phyloP scores from a whole-genome alignment of 2,888 invertebrate species.

The Drosophila acutilabella region DNA sequence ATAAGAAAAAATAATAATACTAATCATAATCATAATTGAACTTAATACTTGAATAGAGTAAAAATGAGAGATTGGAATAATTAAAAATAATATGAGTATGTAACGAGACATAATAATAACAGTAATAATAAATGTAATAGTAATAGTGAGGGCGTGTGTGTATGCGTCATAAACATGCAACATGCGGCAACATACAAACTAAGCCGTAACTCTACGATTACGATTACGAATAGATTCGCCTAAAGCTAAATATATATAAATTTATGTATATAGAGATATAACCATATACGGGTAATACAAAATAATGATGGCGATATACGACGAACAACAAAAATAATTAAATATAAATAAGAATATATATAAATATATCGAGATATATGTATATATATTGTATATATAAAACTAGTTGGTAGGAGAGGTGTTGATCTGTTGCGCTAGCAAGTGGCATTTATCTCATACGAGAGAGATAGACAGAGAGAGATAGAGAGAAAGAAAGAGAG shows the following conservation, averaged over 20 bases:
- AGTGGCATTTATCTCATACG: slow-evolving; percentile 49
- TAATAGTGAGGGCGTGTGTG: slow-evolving; percentile 51
- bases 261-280: slow-evolving; percentile 40
- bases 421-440: slow-evolving; percentile 84
- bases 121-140: slow-evolving; percentile 46
- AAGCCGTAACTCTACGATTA: slow-evolving; percentile 46
- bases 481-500: slow-evolving; percentile 13
- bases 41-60: slow-evolving; percentile 49
- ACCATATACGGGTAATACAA: slow-evolving; percentile 42
- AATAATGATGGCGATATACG: slow-evolving; percentile 51
- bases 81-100: slow-evolving; percentile 39
- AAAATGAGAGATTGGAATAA: slow-evolving; percentile 25
- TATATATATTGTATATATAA: slow-evolving; percentile 28
- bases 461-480: slow-evolving; percentile 5
- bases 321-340: slow-evolving; percentile 56
- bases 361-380: slow-evolving; percentile 13
- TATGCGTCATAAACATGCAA: slow-evolving; percentile 79
- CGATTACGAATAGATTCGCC: slow-evolving; percentile 56
- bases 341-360: slow-evolving; percentile 27
- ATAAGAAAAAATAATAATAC: slow-evolving; percentile 28
- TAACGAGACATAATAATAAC: slow-evolving; percentile 41
- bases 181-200: slow-evolving; percentile 80
- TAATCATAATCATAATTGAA: slow-evolving; percentile 25
- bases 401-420: slow-evolving; percentile 84
- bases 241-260: slow-evolving; percentile 63